Conservation (phyloP, 2,888 invertebrate species). For the Thereva nobilitata region DNA sequence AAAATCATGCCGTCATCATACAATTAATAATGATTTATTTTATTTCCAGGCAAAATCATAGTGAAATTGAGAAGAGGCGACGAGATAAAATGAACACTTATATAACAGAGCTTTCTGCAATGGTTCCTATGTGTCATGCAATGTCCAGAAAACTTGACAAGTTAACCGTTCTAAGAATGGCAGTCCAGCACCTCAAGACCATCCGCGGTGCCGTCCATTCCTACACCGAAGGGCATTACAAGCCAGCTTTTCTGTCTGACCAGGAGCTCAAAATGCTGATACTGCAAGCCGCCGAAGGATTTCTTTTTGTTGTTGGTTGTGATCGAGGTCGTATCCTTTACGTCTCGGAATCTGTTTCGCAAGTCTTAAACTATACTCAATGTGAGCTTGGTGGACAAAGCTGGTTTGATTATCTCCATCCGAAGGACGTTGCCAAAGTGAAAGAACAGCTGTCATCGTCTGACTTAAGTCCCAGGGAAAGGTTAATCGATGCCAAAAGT, state of each 20-base stretch:
- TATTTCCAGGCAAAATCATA: slow-evolving; percentile 85
- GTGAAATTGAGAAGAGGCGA: slow-evolving; percentile 92
- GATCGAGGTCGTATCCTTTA: slow-evolving; percentile 88
- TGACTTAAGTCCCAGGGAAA: slow-evolving; percentile 84
- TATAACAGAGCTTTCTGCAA: slow-evolving; percentile 83
- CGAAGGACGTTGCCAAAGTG: slow-evolving; percentile 91
- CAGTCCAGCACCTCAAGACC: slow-evolving; percentile 88
- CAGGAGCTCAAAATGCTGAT: slow-evolving; percentile 85
- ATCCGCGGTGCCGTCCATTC: slow-evolving; percentile 73
- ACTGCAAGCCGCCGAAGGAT: slow-evolving; percentile 84
- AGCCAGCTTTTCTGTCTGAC: slow-evolving; percentile 82
- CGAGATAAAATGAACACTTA: slow-evolving; percentile 97
- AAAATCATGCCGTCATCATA: neutral
- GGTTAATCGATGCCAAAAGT: slow-evolving; percentile 93
- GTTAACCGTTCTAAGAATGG: slow-evolving; percentile 86
- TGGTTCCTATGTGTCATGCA: slow-evolving; percentile 93
- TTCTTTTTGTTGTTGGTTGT: slow-evolving; percentile 90
- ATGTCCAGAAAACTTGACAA: slow-evolving; percentile 94
- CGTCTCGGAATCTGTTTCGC: slow-evolving; percentile 85
- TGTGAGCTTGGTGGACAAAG: slow-evolving; percentile 88
- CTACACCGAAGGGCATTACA: slow-evolving; percentile 75
- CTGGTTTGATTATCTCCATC: slow-evolving; percentile 92
- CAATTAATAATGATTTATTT: slow-evolving; percentile 10
- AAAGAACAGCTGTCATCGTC: slow-evolving; percentile 93
- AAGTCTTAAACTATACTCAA: slow-evolving; percentile 81